Base-by-base conservation (phyloP, 2,113 vertebrate species). In the Bufo bufo region DNA sequence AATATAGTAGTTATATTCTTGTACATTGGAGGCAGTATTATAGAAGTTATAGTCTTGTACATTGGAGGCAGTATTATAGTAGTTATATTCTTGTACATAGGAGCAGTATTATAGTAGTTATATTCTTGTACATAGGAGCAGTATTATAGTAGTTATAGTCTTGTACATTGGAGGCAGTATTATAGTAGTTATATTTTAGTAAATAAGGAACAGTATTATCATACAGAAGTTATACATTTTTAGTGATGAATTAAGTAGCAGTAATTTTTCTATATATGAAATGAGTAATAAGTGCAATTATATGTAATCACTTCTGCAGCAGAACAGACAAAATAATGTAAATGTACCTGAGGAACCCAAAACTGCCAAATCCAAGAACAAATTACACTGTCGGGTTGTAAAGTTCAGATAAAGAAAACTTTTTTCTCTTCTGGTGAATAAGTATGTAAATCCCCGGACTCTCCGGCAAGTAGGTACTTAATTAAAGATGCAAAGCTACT, bases 401-500 rank as follows among this genome's bases (percentile, higher is more conserved):
- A 77, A 83, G 80, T 65, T 85, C 63, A 66, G 58, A 90, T 90
- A 50, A 90, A 91, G 33, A 84, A 0, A 33, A 59, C 11, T 87
- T 90, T 72, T 49, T 88, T 86, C 89, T 59, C 77, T 87, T 23
- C 52, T 87, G 20, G 4, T 56, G 72, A 85, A 91, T 86, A 90
- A 84, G 87, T 84, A 88, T 61, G 72, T 63, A 89, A 89, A 89
- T 74, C 74, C 59, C 84, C 66, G 33, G n/a, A 47, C 65, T 89
- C 87, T 74, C 43, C 78, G 61, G 69, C 87, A 91, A 72, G 83
- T 84, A 79, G 87, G 78, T 91, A 90, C 85, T 85, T 54, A 90
- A 63, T 90, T 91, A 93, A 90, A 65, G 45, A 90, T 75, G 49
- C 10, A 84, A 92, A 92, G 82, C 81, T 84, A 13, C 17, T 88